These are phyloP conservation scores for Nymphalis io DNA, from an alignment of 1,140 invertebrate species.

Conservation along the genomic window DNA sequence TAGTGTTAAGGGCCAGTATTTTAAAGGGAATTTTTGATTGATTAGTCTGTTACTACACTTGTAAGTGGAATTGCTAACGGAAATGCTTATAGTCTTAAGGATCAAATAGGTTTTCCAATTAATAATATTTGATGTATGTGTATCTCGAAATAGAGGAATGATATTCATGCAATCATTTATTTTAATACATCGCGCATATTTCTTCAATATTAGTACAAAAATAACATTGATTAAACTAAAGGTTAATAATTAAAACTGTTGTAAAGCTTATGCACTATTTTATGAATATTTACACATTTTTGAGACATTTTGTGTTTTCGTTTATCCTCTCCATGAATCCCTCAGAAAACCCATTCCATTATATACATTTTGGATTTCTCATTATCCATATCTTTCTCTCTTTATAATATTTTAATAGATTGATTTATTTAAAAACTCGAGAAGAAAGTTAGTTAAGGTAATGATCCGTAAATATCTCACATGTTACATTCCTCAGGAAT, in stretches of 20 bases:
- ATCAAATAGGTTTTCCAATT: neutral
- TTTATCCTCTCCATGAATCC: too few species aligned
- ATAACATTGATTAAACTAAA: neutral
- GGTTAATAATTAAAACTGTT: neutral
- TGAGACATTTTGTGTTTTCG: too few species aligned
- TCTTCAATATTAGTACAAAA: neutral
- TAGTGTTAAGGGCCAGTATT: conserved; percentile 11
- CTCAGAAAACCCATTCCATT: too few species aligned
- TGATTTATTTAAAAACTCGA: too few species aligned
- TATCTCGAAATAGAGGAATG: neutral
- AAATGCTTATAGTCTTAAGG: conserved; percentile 4
- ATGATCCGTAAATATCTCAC: too few species aligned
- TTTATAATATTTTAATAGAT: too few species aligned
- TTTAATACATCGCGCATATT: neutral
- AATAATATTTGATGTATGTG: neutral
- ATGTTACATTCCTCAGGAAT: too few species aligned
- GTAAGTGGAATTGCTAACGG: conserved; percentile 9
- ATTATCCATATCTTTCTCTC: too few species aligned
- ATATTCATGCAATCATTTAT: neutral
- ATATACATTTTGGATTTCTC: too few species aligned
- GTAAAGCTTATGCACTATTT: too few species aligned
- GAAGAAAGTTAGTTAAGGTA: too few species aligned
- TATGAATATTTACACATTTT: too few species aligned
- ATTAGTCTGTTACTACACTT: conserved; percentile 3
- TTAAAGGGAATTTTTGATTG: conserved; percentile 23